Evolutionary conservation across 2,797 vertebrate species (phyloP), one percentile per base, ranked within the genome.

Genomic region (Trachops cirrhosus): DNA sequence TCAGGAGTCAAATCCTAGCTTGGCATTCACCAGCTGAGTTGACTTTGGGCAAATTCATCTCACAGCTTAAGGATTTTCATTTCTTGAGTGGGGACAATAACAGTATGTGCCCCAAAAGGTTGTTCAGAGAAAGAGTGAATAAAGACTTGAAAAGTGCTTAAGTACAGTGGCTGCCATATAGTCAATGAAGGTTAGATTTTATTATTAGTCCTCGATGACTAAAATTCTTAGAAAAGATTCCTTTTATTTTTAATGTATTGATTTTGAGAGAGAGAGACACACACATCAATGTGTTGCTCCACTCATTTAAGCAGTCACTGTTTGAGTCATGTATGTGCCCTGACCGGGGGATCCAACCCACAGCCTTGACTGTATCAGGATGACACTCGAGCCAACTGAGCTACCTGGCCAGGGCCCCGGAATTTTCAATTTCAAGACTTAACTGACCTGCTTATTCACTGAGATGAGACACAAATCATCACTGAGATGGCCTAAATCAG

Each of bases 351-450:
- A 64, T 16, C 62, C 62, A 64, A n/a, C 62, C 32, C 62, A 16
- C 62, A 64, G 26, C 62, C 32, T n/a, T n/a, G 62, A 29, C 5
- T 64, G 29, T 18, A 64, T 32, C 62, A n/a, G 62, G 29, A 64
- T 12, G 59, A 64, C 32, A 11, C 32, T 16, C 14, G 16, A 64
- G 32, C 62, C 14, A 7, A 64, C 12, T 16, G 15, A n/a, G 62
- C 29, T 18, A n/a, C 32, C 32, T 15, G 1, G 32, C 62, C 62
- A 64, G 32, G 29, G 32, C 32, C 62, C n/a, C 0, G 32, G 90
- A 89, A 89, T 19, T 34, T 93, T 89, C 50, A 88, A 48, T n/a
- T 86, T 29, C 50, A 75, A 95, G 77, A 85, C 41, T 75, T 89
- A 62, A 73, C 85, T 68, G 52, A 94, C 21, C 50, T 79, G 4